Evolutionary conservation across 2,113 vertebrate genomes (phyloP), one percentile per base, ranked within the genome.

Genomic region (Mystacornis crossleyi): DNA sequence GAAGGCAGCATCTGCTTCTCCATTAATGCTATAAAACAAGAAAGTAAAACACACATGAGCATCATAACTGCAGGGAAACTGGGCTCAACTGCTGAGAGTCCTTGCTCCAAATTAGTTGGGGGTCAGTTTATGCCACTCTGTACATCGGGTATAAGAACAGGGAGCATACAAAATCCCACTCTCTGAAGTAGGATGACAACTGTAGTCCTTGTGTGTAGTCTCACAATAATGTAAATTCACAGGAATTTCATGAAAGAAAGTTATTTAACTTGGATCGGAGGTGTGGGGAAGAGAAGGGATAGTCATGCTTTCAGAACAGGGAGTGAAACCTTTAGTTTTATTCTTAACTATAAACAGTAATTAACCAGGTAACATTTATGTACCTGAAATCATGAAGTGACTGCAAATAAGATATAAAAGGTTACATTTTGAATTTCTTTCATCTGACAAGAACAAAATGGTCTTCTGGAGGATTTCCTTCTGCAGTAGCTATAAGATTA

Each of bases 1-100:
- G 86, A 94, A 97, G 89, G 89, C 91, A 98, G 97, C 98, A 98
- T 98, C 98, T 98, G 98, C 92, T 97, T 97, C 96, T 89, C 86
- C 86, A 94, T 95, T 97, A 97, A 84, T 91, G 95, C 91, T 81
- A 75, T 95, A 97, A 96, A 95, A 58, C 33, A 70, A 67, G 93
- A 94, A 89, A 95, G 60, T 83, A 89, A 97, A 97, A 92, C 51
- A 90, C 45, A 89, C 64, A 31, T 13, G 43, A 91, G 86, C 70
- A 69, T 53, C 4, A 0, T 91, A 96, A 95, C 67, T 95, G 92
- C 72, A 58, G 29, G 25, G 87, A 83, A 92, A 83, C 71, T 3
- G 14, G 60, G 40, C 74, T 87, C 33, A 96, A 43, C 28, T 81
- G 70, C 88, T 53, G 57, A 94, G 47, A 83, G 91, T 28, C 77